A percentile compares a stretch with the other conserved stretches of the same genome.
phyloP scores from a whole-genome alignment of 2,888 invertebrate genomes.

The Agonopterix alstromeriana region DNA sequence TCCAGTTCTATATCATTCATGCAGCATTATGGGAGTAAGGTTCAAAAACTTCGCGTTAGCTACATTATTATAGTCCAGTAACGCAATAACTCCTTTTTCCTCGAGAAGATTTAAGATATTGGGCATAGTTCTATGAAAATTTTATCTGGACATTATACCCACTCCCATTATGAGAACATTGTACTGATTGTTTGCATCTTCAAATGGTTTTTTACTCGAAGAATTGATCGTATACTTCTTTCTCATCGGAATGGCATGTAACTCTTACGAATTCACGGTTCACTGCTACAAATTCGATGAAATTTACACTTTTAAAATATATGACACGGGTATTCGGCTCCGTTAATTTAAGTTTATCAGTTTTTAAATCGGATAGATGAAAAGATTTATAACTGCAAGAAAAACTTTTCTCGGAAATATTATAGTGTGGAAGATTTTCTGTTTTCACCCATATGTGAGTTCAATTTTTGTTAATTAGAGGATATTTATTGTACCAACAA shows the following conservation, averaged over 20 bases:
- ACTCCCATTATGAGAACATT: conserved; percentile 87
- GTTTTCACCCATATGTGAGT: conserved; percentile 70
- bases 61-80: conserved; percentile 91
- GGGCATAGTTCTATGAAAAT: conserved; percentile 89
- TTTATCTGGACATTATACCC: conserved; percentile 87
- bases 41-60: conserved; percentile 87
- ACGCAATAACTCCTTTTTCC: conserved; percentile 79
- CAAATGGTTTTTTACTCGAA: conserved; percentile 53
- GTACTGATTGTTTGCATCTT: conserved; percentile 29
- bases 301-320: no score
- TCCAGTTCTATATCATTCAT: conserved; percentile 76
- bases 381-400: conserved; percentile 78
- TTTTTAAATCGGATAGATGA: conserved; percentile 18
- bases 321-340: no score
- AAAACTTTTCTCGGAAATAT: conserved; percentile 46
- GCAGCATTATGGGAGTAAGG: conserved; percentile 84
- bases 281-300: not conserved
- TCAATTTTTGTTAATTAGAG: conserved; percentile 71
- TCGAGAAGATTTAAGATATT: conserved; percentile 76
- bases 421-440: conserved; percentile 54
- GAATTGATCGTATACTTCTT: conserved; percentile 77
- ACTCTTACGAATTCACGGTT: conserved; percentile 80
- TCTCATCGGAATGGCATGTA: conserved; percentile 63
- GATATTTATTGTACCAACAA: conserved; percentile 46
- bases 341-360: no score